Percentiles rank a stretch among this genome's conserved stretches.
phyloP scores from a whole-genome alignment of 2,888 invertebrate species.

The Erebia palarica region DNA sequence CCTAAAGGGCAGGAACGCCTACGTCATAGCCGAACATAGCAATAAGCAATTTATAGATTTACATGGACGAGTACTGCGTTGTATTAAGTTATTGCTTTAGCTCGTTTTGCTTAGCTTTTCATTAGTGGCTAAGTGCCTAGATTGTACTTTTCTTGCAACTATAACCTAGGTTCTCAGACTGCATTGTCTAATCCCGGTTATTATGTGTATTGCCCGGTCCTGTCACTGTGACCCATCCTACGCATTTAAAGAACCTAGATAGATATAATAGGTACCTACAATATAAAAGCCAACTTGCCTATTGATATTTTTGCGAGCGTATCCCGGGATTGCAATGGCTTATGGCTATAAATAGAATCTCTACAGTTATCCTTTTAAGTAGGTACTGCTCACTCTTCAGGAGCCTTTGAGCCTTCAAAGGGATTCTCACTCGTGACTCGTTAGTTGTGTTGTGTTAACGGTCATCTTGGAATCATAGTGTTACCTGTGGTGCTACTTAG shows the following conservation, averaged over 20 bases:
- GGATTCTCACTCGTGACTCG: too few relatives aligned
- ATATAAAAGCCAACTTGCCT: neutral
- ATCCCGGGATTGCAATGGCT: neutral
- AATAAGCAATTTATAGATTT: constrained; percentile 36
- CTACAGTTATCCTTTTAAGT: neutral
- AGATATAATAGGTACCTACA: neutral
- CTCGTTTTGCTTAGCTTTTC: neutral
- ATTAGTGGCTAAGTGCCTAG: neutral
- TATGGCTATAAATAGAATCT: neutral
- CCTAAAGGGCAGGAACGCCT: constrained; percentile 68
- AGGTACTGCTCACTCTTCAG: too few relatives aligned
- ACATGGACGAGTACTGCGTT: constrained; percentile 15
- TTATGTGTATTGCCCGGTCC: neutral
- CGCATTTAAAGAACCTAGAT: neutral
- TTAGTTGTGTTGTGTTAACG: too few relatives aligned
- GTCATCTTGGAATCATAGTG: too few relatives aligned
- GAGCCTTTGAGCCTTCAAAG: too few relatives aligned
- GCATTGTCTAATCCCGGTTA: too few relatives aligned
- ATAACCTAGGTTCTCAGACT: too few relatives aligned
- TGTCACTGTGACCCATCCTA: neutral
- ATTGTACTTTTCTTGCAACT: neutral
- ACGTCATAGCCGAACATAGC: constrained; percentile 57
- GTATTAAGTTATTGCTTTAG: neutral
- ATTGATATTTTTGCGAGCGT: neutral
- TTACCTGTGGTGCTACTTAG: too few relatives aligned